A percentile compares a stretch with the other conserved stretches of the same genome.
Evolutionary conservation across 1,140 invertebrate species (phyloP).

Genomic region (Aphaenogaster ashmeadi): DNA sequence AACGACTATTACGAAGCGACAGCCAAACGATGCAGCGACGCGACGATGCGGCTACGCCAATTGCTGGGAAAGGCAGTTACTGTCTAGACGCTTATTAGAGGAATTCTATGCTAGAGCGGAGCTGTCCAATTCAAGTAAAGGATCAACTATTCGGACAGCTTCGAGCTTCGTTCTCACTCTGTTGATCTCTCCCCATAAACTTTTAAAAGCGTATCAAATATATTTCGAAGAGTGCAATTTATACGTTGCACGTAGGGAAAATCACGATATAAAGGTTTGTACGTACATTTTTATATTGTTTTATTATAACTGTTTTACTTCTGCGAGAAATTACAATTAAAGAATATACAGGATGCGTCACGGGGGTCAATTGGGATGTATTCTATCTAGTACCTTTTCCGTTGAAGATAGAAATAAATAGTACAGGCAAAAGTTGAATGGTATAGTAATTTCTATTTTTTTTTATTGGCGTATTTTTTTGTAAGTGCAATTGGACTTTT

Average conservation of each 20-base stretch:
- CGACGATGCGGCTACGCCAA: conserved; percentile 41
- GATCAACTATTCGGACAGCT: background rate
- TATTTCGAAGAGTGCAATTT: background rate
- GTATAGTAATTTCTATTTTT: no score
- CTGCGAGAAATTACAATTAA: background rate
- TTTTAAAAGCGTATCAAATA: background rate
- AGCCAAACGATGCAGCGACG: conserved; percentile 20
- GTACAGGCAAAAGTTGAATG: no score
- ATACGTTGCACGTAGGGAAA: background rate
- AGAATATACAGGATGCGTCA: no score
- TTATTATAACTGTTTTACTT: background rate
- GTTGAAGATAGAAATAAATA: no score
- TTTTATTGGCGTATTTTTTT: no score
- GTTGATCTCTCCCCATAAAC: background rate
- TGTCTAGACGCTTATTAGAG: conserved; percentile 46
- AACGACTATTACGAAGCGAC: conserved; percentile 32
- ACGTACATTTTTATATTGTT: conserved; percentile 5
- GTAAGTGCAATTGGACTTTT: no score
- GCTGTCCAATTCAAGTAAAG: conserved; percentile 12
- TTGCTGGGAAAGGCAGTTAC: conserved; percentile 31
- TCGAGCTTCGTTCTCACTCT: background rate
- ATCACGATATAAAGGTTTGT: background rate
- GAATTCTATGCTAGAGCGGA: background rate
- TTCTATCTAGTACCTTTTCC: no score
- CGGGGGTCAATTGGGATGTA: no score